A percentile compares a stretch with the other conserved stretches of the same genome.
phyloP scores from a whole-genome alignment of 1,140 invertebrate species.

The Maniola jurtina region DNA sequence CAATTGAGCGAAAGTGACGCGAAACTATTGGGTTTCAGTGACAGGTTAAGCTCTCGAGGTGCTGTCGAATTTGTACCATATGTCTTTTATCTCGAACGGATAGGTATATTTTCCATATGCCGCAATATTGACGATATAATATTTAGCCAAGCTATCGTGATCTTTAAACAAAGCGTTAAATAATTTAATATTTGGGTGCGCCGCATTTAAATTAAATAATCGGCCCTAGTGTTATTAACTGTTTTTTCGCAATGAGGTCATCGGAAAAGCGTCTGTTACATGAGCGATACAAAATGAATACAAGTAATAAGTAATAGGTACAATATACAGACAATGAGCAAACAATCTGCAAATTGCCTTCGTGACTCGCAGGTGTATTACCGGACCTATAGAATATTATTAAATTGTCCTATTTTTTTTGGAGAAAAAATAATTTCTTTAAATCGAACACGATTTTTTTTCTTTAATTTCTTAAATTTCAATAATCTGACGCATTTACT shows the following conservation, averaged over 20 bases:
- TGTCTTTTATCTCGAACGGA: conserved; percentile 49
- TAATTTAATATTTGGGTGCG: conserved; percentile 30
- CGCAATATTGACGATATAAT: conserved; percentile 38
- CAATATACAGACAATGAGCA: background rate
- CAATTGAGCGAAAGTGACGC: conserved; percentile 73
- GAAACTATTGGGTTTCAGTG: conserved; percentile 67
- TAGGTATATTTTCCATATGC: conserved; percentile 47
- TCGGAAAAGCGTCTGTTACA: conserved; percentile 31
- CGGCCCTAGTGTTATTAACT: conserved; percentile 35
- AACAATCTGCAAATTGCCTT: conserved; percentile 15
- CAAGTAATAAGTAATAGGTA: conserved; percentile 3
- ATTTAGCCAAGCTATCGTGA: conserved; percentile 18
- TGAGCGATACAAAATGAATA: conserved; percentile 41
- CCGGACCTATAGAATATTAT: no score
- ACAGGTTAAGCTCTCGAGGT: conserved; percentile 53
- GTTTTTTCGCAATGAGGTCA: conserved; percentile 59
- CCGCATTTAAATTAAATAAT: conserved; percentile 45
- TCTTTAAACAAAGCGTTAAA: conserved; percentile 36
- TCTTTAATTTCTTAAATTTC: background rate
- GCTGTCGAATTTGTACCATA: conserved; percentile 51
- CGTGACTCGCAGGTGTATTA: conserved; percentile 8
- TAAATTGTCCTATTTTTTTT: no score
- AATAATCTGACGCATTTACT: background rate
- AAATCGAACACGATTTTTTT: background rate
- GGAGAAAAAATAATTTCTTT: no score